These are phyloP conservation scores for Leptopilina boulardi DNA, from an alignment of 1,140 invertebrate species.

Conservation along the genomic window DNA sequence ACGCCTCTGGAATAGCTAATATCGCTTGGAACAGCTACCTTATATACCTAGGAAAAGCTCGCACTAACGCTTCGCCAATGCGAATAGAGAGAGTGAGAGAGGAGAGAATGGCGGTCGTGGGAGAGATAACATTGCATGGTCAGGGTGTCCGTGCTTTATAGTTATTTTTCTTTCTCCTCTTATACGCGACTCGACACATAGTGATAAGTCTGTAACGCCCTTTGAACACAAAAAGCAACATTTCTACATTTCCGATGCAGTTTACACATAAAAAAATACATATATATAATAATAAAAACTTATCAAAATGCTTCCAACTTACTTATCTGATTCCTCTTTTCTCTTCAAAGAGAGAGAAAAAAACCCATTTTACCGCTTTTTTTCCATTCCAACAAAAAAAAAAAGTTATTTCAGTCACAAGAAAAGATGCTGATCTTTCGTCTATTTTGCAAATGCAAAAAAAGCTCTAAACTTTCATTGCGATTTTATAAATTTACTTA, in stretches of 20 bases:
- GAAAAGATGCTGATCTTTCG: constrained; percentile 3
- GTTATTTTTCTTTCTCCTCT: constrained; percentile 41
- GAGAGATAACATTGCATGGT: constrained; percentile 50
- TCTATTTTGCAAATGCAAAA: background rate
- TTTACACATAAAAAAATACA: background rate
- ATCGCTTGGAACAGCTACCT: constrained; percentile 47
- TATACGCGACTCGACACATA: background rate
- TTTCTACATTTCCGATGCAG: constrained; percentile 21
- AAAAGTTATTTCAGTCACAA: constrained; percentile 17
- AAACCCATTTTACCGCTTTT: background rate
- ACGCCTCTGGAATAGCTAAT: constrained; percentile 69
- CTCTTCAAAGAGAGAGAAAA: too few relatives aligned
- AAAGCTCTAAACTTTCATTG: constrained; percentile 16
- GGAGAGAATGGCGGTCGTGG: constrained; percentile 14
- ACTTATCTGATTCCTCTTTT: background rate
- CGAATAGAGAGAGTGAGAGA: constrained; percentile 19
- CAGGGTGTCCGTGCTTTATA: constrained; percentile 53
- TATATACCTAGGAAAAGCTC: constrained; percentile 41
- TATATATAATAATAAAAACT: background rate
- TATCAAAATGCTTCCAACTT: constrained; percentile 9
- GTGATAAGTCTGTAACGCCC: constrained; percentile 24
- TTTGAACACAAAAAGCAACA: constrained; percentile 12
- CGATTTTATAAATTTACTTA: background rate
- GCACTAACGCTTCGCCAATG: constrained; percentile 45
- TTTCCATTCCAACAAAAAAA: background rate